Evolutionary conservation across 2,888 invertebrate species (phyloP).

Genomic region (Caenorhabditis sp.): DNA sequence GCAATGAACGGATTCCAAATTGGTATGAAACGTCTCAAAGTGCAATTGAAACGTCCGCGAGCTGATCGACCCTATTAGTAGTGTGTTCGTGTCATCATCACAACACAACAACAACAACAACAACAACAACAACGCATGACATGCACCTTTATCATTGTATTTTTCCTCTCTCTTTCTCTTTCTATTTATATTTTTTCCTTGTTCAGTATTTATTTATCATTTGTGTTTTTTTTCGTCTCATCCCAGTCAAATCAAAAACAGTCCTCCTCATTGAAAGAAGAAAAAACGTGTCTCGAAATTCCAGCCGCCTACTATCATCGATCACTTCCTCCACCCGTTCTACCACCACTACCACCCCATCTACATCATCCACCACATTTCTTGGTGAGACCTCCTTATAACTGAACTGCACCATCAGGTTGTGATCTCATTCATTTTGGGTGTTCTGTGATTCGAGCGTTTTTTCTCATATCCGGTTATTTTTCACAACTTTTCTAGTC

Average conservation of each 20-base stretch:
- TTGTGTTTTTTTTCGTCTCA: background rate
- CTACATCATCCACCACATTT: background rate
- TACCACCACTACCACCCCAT: background rate
- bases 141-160: background rate
- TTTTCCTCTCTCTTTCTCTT: background rate
- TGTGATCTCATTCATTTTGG: no score
- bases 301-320: background rate
- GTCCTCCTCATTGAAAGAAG: background rate
- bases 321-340: background rate
- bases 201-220: background rate
- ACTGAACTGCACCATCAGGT: no score
- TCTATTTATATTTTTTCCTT: background rate
- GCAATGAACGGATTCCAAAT: conserved; percentile 99
- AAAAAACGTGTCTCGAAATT: background rate
- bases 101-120: no score
- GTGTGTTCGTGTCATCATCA: background rate
- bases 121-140: no score
- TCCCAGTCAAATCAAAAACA: background rate
- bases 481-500: background rate
- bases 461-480: conserved; percentile 3
- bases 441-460: background rate
- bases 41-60: conserved; percentile 97
- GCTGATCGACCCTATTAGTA: conserved; percentile 94
- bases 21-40: conserved; percentile 99
- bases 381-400: background rate